Evolutionary conservation across 2,888 invertebrate species (phyloP), one percentile per base, ranked within the genome.

Genomic region (Muscina levida): DNA sequence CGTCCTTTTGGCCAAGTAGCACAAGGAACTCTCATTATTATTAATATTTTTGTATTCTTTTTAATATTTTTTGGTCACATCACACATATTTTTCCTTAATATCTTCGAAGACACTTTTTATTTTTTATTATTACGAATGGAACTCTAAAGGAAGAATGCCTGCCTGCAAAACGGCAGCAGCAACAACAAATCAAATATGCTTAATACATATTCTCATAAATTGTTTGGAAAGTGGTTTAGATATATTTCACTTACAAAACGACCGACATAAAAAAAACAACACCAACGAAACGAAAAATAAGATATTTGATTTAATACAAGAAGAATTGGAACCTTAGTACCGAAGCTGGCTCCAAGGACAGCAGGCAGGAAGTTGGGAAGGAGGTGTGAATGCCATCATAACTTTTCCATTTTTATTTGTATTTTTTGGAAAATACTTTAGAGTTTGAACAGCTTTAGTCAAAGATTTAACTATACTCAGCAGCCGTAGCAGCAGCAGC

Each of bases 301-400:
- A 70, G 56, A 72, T 72, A 76, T 68, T 68, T 79, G 72, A 76
- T 79, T 79, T 72, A 72, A 72, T 72, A 68, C 48, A 53, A 62
- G 42, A 53, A 24, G n/a, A n/a, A n/a, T n/a, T n/a, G 17, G n/a
- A 51, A 65, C 46, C 22, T 1, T 24, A 22, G 42, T 42, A n/a
- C n/a, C 31, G 31, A 31, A 10, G n/a, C n/a, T 11, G 53, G 24
- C 46, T 26, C 17, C n/a, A n/a, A 4, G 10, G 15, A 2, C n/a
- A 19, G 15, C 4, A 46, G n/a, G 37, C 11, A 39, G 11, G 42
- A 37, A 26, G 56, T 24, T 19, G 1, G 26, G 17, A 66, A 65
- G 56, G 46, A 78, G 65, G 78, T 74, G 70, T 79, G 37, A 79
- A 75, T 67, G 51, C 22, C 67, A 42, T 67, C 59, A 72, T 46